These are phyloP conservation scores for Tupaia tana DNA, from an alignment of 2,113 vertebrate genomes.

Conservation along the genomic window DNA sequence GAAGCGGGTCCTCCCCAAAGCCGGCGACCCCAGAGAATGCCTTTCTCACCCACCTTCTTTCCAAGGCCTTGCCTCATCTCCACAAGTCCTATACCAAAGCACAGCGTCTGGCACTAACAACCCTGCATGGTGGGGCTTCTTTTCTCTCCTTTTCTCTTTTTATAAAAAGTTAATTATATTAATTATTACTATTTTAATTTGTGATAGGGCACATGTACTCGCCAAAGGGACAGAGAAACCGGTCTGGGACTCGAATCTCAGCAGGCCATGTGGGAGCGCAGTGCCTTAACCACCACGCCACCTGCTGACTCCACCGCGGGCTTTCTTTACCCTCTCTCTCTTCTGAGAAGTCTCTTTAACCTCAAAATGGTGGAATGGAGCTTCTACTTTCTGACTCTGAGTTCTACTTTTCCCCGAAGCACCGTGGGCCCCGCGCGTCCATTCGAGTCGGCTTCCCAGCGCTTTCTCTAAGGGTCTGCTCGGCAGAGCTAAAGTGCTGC, in stretches of 20 bases:
- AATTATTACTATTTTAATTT: no score
- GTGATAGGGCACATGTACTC: no score
- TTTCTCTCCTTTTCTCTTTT: no score
- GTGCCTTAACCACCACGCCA: no score
- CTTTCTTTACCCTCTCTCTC: not conserved
- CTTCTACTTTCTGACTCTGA: not conserved
- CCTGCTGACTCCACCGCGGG: no score
- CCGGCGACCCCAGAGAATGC: not conserved
- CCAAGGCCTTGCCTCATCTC: no score
- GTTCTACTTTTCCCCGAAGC: not conserved
- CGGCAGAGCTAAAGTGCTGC: not conserved
- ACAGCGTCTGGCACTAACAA: not conserved
- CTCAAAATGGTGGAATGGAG: not conserved
- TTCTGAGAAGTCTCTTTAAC: not conserved
- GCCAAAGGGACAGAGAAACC: no score
- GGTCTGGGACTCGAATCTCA: no score
- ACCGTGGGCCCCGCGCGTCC: not conserved
- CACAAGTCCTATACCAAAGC: not conserved
- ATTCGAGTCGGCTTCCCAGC: not conserved
- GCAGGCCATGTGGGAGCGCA: no score
- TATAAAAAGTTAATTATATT: no score
- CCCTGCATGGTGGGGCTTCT: not conserved
- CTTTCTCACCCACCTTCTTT: not conserved
- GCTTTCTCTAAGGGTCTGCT: not conserved
- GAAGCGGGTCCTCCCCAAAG: not conserved